Base-by-base conservation (phyloP, 64 coral and sea anemone genomes). In the Orbicella faveolata region DNA sequence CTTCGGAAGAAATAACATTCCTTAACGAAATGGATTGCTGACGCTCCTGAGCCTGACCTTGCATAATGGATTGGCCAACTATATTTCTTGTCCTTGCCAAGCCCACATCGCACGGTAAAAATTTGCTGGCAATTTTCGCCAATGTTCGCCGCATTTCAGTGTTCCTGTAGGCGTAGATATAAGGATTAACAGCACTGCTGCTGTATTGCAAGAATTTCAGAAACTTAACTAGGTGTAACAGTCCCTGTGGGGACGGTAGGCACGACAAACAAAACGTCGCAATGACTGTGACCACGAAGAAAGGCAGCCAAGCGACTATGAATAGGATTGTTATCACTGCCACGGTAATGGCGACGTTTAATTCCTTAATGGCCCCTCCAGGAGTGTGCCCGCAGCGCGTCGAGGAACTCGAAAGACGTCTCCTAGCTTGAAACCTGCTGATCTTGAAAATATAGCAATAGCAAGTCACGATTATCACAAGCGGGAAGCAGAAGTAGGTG, bases 181-280 rank as follows among this genome's bases (percentile, higher is more conserved):
- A 92, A 35, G 90, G 90, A 12, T 92, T 92, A 36, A 92, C 63
- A 80, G 83, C 75, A 26, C 90, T 92, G 12, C 74, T 79, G 9
- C 74, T 87, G 78, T 97, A 97, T 16, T 97, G 95, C 79, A 97
- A 88, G 81, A 92, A 97, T 55, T 97, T 97, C 0, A 90, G 55
- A 63, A 87, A 79, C 9, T 84, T 73, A 11, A 97, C 77, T 2
- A 97, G 73, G 66, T 64, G 88, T 2, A 36, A 70, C 2, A 80
- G 53, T 25, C 52, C 54, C 19, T 18, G 20, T 10, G 70, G 9
- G 52, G 44, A 65, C 15, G 94, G 89, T 11, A 95, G 62, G 36
- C 83, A 91, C 5, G 41, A 23, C 68, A 79, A 74, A 48, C 89
- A 87, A 59, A 83, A 78, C 6, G 95, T 94, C 11, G 95, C 95